Evolutionary conservation across 2,888 invertebrate genomes (phyloP), one percentile per base, ranked within the genome.

Genomic region (Silvanus unidentatus): DNA sequence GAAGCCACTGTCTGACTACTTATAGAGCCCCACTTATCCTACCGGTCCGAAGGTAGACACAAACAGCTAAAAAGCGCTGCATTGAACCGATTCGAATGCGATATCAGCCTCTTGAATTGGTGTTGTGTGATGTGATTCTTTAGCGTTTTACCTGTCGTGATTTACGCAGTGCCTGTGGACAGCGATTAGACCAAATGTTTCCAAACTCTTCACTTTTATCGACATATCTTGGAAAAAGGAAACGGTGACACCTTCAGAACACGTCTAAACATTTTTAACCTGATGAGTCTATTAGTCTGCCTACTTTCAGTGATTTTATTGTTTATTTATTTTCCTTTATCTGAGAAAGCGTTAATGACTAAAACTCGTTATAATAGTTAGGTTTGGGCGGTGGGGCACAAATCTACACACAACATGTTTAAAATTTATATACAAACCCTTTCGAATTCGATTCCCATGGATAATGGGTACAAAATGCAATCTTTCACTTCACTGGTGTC

Each of bases 251-350:
- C 68, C 67, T 64, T 68, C 60, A 22, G 62, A 60, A 68, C 68
- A 66, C 56, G 64, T 43, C 48, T 50, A 51, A n/a, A 54, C 53
- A 55, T 56, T 58, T 58, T 55, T 53, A 55, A 48, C 44, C 43
- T 63, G 68, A 66, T 66, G 67, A 65, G 59, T 65, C 69, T 70
- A 66, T 67, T 66, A 67, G 65, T 63, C 64, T 62, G 64, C 64
- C 64, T 64, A 64, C 63, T 57, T 60, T 56, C 58, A 45, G 51
- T 59, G 58, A 60, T 59, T 59, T 59, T 59, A 59, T 59, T 59
- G 50, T 45, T 47, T 39, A 43, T 50, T 43, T 50, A 44, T 42
- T 50, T 43, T 44, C 44, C 40, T 45, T 49, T 48, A 55, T 54
- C 53, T 55, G 44, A 43, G 40, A 12, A 37, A 45, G 44, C 48